Conservation (phyloP, 2,888 invertebrate species). For the Drosophila lutescens region DNA sequence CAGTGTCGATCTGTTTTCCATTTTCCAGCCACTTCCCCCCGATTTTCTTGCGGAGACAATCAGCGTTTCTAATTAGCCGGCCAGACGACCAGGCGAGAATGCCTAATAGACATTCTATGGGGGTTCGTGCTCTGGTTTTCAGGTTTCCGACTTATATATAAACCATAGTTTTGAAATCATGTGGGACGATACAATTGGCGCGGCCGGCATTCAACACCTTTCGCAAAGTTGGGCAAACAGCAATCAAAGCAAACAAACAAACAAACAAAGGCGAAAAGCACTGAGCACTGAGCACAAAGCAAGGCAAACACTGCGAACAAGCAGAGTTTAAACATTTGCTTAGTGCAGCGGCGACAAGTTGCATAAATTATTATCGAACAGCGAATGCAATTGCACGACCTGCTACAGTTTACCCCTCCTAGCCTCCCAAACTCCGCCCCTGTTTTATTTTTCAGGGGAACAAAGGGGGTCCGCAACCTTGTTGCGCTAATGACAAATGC, state of each 20-base stretch:
- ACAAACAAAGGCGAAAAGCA: conserved; percentile 30
- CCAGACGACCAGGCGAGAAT: conserved; percentile 54
- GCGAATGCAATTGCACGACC: conserved; percentile 67
- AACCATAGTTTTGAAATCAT: conserved; percentile 15
- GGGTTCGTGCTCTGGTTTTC: conserved; percentile 39
- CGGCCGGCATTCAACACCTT: conserved; percentile 39
- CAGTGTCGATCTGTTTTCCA: conserved; percentile 9
- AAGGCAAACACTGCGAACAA: conserved; percentile 30
- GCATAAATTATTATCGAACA: conserved; percentile 64
- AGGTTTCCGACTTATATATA: conserved; percentile 2
- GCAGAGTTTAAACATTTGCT: conserved; percentile 62
- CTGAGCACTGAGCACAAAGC: conserved; percentile 14
- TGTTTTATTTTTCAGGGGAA: background rate
- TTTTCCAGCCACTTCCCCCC: background rate
- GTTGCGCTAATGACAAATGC: conserved; percentile 74
- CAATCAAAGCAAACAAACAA: conserved; percentile 32
- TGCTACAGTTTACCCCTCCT: conserved; percentile 16
- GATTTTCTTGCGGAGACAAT: conserved; percentile 46
- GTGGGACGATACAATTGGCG: conserved; percentile 55
- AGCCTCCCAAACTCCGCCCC: background rate
- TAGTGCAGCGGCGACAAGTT: conserved; percentile 59
- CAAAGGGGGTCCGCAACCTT: conserved; percentile 8
- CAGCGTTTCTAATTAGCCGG: conserved; percentile 62
- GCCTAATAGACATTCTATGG: conserved; percentile 58
- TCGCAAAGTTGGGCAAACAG: conserved; percentile 39